phyloP scores from a whole-genome alignment of 2,113 vertebrate species.

The Microcebus jonahi region DNA sequence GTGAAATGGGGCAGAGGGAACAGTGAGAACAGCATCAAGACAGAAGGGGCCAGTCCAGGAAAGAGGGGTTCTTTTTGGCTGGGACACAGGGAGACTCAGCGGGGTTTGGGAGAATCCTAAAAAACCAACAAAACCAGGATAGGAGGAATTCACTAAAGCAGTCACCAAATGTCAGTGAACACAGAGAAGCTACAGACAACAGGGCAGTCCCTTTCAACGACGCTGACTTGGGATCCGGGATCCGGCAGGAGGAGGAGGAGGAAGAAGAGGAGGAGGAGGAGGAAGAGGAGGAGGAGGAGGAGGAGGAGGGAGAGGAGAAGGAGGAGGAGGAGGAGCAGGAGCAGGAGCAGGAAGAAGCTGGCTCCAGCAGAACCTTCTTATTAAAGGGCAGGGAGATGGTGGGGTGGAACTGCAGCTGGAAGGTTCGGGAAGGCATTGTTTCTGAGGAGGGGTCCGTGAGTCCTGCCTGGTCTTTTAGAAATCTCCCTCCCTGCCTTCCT shows the following conservation, averaged over 20 bases:
- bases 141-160: background rate
- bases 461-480: background rate
- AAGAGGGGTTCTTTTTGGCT: background rate
- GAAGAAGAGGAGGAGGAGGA: no score
- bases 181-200: background rate
- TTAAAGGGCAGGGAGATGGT: background rate
- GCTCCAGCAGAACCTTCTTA: background rate
- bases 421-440: background rate
- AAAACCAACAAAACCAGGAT: background rate
- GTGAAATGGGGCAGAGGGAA: background rate
- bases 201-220: accelerated
- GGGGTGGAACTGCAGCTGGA: accelerated
- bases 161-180: background rate
- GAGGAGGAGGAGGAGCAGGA: background rate
- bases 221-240: background rate
- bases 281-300: no score
- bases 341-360: background rate
- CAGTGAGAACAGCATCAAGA: accelerated
- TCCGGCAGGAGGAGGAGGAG: no score
- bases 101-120: accelerated
- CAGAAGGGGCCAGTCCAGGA: background rate
- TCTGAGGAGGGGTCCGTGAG: accelerated
- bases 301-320: background rate
- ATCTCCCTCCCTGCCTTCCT: background rate
- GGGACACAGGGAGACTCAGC: background rate